Percentiles rank a stretch among this genome's conserved stretches.
phyloP scores from a whole-genome alignment of 2,888 invertebrate genomes.

The Onchidella celtica region DNA sequence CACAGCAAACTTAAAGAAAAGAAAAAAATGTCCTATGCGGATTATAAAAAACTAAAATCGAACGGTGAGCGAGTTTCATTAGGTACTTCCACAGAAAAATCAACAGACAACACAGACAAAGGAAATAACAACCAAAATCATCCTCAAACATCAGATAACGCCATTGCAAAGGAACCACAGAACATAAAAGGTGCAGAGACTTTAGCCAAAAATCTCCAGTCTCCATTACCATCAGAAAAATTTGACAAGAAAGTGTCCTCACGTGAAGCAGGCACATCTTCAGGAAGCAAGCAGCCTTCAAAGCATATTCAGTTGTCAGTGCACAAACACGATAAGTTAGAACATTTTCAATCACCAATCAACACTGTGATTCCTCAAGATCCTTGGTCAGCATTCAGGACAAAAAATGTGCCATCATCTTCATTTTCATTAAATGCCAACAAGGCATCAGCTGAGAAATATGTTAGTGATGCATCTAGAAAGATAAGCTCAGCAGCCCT shows the following conservation, averaged over 20 bases:
- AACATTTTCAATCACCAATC: background rate
- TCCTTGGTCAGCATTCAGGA: background rate
- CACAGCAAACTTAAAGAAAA: background rate
- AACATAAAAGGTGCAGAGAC: background rate
- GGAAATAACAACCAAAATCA: background rate
- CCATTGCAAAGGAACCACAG: background rate
- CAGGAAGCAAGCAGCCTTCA: background rate
- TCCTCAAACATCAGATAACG: background rate
- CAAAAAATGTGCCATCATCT: too few species aligned
- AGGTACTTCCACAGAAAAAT: too few species aligned
- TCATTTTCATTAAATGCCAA: too few species aligned
- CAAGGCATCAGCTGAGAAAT: too few species aligned
- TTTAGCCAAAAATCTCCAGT: background rate
- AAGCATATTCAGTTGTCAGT: background rate
- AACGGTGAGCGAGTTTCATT: too few species aligned
- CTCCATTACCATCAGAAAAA: too few species aligned
- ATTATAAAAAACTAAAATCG: background rate
- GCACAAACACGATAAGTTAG: background rate
- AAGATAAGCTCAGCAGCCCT: too few species aligned
- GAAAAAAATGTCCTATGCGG: constrained; percentile 23
- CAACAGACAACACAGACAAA: background rate
- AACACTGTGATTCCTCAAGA: background rate
- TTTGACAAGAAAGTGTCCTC: too few species aligned
- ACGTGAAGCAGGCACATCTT: too few species aligned
- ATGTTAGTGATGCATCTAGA: too few species aligned